Evolutionary conservation across 2,113 vertebrate species (phyloP), one percentile per base, ranked within the genome.

Genomic region (Gopherus flavomarginatus): DNA sequence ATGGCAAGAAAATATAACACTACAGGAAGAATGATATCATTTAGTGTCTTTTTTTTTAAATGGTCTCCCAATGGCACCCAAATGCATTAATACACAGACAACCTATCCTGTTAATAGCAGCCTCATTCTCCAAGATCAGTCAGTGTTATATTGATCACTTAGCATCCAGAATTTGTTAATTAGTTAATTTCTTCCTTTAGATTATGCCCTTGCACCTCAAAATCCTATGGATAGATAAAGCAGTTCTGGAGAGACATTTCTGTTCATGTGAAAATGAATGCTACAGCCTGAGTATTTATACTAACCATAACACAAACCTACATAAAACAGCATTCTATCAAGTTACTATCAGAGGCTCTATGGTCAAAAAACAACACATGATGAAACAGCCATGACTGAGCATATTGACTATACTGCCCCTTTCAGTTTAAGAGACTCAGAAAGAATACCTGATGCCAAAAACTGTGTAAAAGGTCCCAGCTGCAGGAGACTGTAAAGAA

Each of bases 401-500:
- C 85, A 94, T 90, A 85, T 88, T 94, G 89, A 87, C 93, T 97
- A 93, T 84, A 91, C 49, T 95, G 91, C 95, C 95, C 95, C 96
- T 97, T 97, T 96, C 59, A 92, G 96, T 90, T 97, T 1, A 0
- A 83, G 52, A 96, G 27, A 82, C 42, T 93, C 57, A 81, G 90
- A 85, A 96, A 95, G 84, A 96, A 94, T 92, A 92, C 56, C 75
- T 93, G 96, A 96, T n/a, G 1, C 93, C 91, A 94, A 83, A 86
- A 96, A 59, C 90, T 92, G 79, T 87, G 65, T 86, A 75, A 88
- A 95, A 95, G 59, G 96, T 78, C 65, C 84, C 16, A 90, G 88
- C 75, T 94, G 92, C 91, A 94, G 92, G 59, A 97, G 97, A 94
- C 88, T 97, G 86, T 87, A 94, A 87, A 95, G 82, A 93, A 81